Evolutionary conservation across 2,797 vertebrate genomes (phyloP), one percentile per base, ranked within the genome.

Genomic region (Enteromius trimaculatus): DNA sequence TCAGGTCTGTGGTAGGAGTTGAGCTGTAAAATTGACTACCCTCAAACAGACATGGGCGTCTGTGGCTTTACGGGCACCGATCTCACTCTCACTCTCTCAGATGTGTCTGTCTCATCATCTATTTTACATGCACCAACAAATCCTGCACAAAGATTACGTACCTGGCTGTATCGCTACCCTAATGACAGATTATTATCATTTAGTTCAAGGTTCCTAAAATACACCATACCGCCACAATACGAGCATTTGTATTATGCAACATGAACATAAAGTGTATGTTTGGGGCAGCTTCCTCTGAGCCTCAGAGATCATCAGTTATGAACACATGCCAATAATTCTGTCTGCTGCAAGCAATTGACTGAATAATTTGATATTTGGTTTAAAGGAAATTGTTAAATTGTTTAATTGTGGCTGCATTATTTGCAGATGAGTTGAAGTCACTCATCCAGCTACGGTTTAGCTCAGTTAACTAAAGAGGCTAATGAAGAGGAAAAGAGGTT

Each of bases 21-120:
- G 94, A 96, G 96, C 96, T 96, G 96, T 96, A 97, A 97, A 98
- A 98, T 97, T 97, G 97, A 99, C 96, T 96, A 95, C 94, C 91
- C 94, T 96, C 93, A 94, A 95, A 95, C 92, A 94, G 93, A 94
- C 93, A 92, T 91, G 93, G 91, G 91, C 85, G 88, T 93, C 91
- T 89, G 89, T 91, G 89, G 90, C 86, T 94, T 94, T 94, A 93
- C 92, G 88, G 91, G 68, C 47, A 47, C 68, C 3, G 66, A 74
- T 86, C 62, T 80, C 53, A 89, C 79, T 89, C 79, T 49, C 13
- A 17, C 23, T 44, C 42, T 44, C 42, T 44, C 42, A 44, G 42
- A 44, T 29, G 6, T 37, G 65, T 68, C 51, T 60, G 39, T 74
- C 66, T 77, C 91, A 90, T 87, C 90, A 88, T 83, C 87, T 80